A percentile compares a stretch with the other conserved stretches of the same genome.
These are phyloP conservation scores for Syrphus vitripennis DNA, from an alignment of 2,888 invertebrate species.

Conservation along the genomic window DNA sequence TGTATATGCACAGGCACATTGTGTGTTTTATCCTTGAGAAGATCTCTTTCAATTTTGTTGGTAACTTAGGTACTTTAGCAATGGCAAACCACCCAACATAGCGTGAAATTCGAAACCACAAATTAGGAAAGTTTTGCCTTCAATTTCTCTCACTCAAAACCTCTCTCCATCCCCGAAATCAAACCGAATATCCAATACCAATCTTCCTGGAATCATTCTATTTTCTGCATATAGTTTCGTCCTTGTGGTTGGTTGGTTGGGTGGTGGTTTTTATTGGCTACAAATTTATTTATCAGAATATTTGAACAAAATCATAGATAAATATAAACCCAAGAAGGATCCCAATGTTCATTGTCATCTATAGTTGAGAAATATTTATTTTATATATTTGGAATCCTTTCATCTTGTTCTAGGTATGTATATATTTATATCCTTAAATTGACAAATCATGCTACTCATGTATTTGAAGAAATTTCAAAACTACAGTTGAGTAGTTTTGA, in stretches of 20 bases:
- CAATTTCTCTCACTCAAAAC: background rate
- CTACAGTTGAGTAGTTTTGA: background rate
- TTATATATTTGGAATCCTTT: background rate
- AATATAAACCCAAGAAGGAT: background rate
- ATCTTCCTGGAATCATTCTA: background rate
- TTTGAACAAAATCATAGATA: background rate
- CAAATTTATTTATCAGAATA: background rate
- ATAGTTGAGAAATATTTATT: background rate
- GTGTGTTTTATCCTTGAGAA: background rate
- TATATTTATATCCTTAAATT: background rate
- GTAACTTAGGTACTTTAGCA: background rate
- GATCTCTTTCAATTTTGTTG: background rate
- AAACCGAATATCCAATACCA: background rate
- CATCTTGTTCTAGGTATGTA: too few species aligned
- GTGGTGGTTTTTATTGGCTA: too few species aligned
- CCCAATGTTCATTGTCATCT: background rate
- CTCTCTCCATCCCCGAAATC: background rate
- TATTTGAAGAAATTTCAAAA: background rate
- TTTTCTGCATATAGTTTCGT: background rate
- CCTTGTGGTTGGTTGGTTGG: background rate
- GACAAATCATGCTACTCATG: background rate
- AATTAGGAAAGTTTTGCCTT: slow-evolving; percentile 45
- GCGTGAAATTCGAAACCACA: slow-evolving; percentile 36
- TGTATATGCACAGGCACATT: background rate
- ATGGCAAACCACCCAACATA: too few species aligned